Conservation (phyloP, 1,140 invertebrate genomes). For the Drosophila repletoides region DNA sequence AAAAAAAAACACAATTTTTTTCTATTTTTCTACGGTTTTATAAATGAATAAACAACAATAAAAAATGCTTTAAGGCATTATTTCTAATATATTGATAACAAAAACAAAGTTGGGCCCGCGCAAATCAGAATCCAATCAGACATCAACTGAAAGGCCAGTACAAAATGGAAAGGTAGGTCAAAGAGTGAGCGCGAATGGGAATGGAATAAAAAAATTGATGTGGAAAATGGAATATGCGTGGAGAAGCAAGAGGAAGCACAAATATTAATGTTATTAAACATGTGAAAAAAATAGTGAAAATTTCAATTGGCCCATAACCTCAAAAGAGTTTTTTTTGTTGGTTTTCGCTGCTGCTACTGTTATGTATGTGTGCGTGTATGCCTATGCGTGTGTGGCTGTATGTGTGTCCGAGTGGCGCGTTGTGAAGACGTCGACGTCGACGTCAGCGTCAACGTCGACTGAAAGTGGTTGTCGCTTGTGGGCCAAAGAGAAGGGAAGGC, state of each 20-base stretch:
- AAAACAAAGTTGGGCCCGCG: conserved; percentile 39
- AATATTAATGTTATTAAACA: conserved; percentile 36
- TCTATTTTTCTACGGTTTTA: conserved; percentile 76
- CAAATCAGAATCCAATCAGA: conserved; percentile 53
- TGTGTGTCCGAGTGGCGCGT: conserved; percentile 48
- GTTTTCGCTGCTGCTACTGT: conserved; percentile 55
- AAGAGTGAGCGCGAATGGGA: conserved; percentile 56
- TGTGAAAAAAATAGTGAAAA: conserved; percentile 70
- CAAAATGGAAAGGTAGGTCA: conserved; percentile 81
- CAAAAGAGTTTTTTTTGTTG: conserved; percentile 77
- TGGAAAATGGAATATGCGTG: no score
- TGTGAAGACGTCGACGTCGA: conserved; percentile 49
- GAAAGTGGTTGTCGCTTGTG: conserved; percentile 72
- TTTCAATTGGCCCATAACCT: conserved; percentile 68
- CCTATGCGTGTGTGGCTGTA: conserved; percentile 36
- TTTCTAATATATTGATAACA: conserved; percentile 27
- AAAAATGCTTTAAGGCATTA: conserved; percentile 61
- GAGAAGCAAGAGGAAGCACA: no score
- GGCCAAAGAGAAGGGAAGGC: conserved; percentile 25
- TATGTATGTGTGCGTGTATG: conserved; percentile 26
- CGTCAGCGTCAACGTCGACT: conserved; percentile 56
- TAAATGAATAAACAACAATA: conserved; percentile 65
- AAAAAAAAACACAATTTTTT: conserved; percentile 69
- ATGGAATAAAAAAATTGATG: conserved; percentile 40
- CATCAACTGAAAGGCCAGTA: conserved; percentile 66